Evolutionary conservation across 2,113 vertebrate species (phyloP).

Genomic region (Sorex fumeus): DNA sequence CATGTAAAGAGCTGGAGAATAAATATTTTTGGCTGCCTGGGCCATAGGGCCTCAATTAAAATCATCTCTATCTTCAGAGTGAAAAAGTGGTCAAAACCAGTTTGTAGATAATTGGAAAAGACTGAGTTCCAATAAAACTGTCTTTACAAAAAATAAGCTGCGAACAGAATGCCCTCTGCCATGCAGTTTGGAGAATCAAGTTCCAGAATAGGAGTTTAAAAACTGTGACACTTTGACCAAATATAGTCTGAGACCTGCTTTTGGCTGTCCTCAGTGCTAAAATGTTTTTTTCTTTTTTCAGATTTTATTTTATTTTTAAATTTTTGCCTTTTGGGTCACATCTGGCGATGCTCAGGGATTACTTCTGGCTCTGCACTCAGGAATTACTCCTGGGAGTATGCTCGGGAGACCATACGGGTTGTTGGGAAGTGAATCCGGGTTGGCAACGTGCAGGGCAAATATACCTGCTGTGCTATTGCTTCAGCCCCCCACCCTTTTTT

Average conservation of each 20-base stretch:
- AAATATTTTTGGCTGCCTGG: conserved; percentile 21
- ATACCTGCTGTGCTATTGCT: too few species aligned
- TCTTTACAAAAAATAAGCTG: conserved; percentile 20
- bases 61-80: neutral
- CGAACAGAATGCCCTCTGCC: neutral
- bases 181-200: neutral
- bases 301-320: too few species aligned
- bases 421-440: too few species aligned
- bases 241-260: neutral
- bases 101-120: neutral
- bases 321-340: too few species aligned
- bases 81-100: neutral
- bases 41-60: neutral
- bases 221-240: neutral
- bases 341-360: too few species aligned
- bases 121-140: conserved; percentile 41
- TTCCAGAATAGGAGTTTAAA: neutral
- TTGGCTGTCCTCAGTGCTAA: neutral
- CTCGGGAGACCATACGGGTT: too few species aligned
- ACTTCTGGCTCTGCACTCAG: too few species aligned
- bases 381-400: too few species aligned
- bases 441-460: too few species aligned
- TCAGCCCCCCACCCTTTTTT: neutral
- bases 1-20: neutral
- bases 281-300: too few species aligned